These are phyloP conservation scores for Drosophila stalkeri DNA, from an alignment of 2,888 invertebrate genomes.

Conservation along the genomic window DNA sequence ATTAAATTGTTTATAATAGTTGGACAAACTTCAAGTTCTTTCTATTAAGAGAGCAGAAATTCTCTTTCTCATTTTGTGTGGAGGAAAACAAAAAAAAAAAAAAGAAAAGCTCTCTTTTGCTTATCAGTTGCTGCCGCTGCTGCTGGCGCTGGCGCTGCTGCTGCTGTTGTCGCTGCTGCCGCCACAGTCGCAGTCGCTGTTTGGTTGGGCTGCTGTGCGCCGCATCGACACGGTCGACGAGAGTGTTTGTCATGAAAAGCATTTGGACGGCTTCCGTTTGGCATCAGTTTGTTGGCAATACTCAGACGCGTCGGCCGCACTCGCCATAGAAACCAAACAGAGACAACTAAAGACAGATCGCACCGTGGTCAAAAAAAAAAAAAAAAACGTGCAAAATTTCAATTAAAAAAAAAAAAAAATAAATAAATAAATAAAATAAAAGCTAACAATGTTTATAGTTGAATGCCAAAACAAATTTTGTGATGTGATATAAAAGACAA, in stretches of 20 bases:
- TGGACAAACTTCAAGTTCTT: not conserved
- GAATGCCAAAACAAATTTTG: conserved; percentile 39
- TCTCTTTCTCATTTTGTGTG: conserved; percentile 4
- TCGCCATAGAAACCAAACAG: conserved; percentile 8
- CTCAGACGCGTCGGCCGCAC: conserved; percentile 80
- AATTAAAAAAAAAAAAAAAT: not conserved
- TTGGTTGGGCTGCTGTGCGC: conserved; percentile 39
- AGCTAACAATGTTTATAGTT: conserved; percentile 45
- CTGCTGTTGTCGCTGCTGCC: conserved; percentile 23
- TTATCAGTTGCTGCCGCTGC: conserved; percentile 42
- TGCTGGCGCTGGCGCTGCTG: conserved; percentile 16
- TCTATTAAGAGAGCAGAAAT: conserved; percentile 20
- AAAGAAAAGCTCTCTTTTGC: conserved; percentile 56
- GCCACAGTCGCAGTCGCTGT: conserved; percentile 32
- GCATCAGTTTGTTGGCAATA: conserved; percentile 83
- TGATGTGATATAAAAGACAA: conserved; percentile 72
- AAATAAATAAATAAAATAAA: conserved; percentile 3
- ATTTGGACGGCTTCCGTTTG: conserved; percentile 75
- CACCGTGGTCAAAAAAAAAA: conserved; percentile 11
- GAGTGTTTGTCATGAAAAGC: conserved; percentile 70
- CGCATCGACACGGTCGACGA: conserved; percentile 36
- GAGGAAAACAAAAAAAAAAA: too few species aligned
- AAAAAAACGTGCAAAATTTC: conserved; percentile 35
- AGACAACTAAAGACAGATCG: conserved; percentile 20
- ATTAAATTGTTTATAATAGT: conserved; percentile 41